Conservation (phyloP, 2,797 vertebrate species). For the Aulostomus chinensis region DNA sequence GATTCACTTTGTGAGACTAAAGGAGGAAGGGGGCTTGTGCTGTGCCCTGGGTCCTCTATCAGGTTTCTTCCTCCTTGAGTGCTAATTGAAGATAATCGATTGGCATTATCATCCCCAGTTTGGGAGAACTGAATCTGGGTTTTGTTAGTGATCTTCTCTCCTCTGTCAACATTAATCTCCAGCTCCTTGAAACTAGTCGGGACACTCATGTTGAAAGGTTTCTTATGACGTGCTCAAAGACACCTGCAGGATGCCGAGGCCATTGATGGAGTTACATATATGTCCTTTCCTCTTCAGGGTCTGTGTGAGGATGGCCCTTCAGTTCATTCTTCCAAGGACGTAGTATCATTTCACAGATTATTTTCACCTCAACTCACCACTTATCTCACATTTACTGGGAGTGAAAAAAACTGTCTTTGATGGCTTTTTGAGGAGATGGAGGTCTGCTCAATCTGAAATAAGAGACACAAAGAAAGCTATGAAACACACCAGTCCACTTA, state of each 20-base stretch:
- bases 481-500: constrained; percentile 3
- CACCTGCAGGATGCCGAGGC: constrained; percentile 51
- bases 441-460: constrained; percentile 57
- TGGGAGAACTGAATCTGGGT: constrained; percentile 61
- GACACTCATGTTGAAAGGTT: constrained; percentile 70
- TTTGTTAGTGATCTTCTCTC: constrained; percentile 85
- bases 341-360: constrained; percentile 64
- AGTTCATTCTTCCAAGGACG: constrained; percentile 37
- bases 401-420: constrained; percentile 16
- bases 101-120: constrained; percentile 89
- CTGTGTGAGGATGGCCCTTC: constrained; percentile 20
- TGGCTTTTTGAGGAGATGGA: constrained; percentile 18
- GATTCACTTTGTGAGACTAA: constrained; percentile 78
- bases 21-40: constrained; percentile 69
- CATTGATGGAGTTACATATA: constrained; percentile 62
- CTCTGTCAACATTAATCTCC: constrained; percentile 75
- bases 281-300: constrained; percentile 18
- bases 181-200: constrained; percentile 67
- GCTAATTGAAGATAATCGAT: constrained; percentile 75
- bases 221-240: constrained; percentile 49
- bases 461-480: constrained; percentile 27
- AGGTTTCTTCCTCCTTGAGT: constrained; percentile 50
- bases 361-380: constrained; percentile 14
- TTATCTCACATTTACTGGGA: constrained; percentile 23
- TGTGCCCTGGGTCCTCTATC: constrained; percentile 61